These are phyloP conservation scores for Mesocricetus auratus DNA, from an alignment of 2,113 vertebrate species.

Conservation along the genomic window DNA sequence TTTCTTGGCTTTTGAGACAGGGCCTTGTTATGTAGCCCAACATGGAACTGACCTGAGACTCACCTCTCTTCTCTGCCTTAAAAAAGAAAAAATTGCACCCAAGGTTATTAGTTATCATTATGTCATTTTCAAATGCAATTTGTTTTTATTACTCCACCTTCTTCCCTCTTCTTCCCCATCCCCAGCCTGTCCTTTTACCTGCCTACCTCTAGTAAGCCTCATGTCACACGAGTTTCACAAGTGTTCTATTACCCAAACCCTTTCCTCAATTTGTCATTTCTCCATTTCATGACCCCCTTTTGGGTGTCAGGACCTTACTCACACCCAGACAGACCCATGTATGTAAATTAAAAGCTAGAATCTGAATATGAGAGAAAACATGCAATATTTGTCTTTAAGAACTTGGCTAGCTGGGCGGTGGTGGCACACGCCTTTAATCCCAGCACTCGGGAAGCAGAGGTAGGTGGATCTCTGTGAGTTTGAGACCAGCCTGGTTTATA, in stretches of 20 bases:
- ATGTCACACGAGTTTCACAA: too few species aligned
- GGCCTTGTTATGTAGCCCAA: background rate
- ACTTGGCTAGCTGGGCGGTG: too few species aligned
- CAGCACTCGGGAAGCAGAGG: too few species aligned
- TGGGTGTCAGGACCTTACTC: background rate
- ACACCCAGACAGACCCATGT: background rate
- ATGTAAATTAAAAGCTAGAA: background rate
- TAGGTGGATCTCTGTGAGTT: too few species aligned
- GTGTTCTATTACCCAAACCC: background rate
- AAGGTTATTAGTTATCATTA: background rate
- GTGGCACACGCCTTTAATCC: too few species aligned
- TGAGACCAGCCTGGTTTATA: too few species aligned
- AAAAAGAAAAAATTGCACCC: background rate
- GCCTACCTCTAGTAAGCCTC: background rate
- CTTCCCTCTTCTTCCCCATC: background rate
- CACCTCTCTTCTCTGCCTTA: background rate
- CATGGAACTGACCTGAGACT: background rate
- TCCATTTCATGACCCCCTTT: background rate
- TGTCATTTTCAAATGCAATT: background rate
- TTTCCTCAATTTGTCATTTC: background rate
- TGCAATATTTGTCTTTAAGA: background rate
- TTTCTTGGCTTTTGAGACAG: background rate
- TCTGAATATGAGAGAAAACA: background rate
- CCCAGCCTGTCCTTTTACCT: background rate
- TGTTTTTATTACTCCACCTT: background rate